Conservation (phyloP, 2,113 vertebrate species). For the Herpailurus yagouaroundi region DNA sequence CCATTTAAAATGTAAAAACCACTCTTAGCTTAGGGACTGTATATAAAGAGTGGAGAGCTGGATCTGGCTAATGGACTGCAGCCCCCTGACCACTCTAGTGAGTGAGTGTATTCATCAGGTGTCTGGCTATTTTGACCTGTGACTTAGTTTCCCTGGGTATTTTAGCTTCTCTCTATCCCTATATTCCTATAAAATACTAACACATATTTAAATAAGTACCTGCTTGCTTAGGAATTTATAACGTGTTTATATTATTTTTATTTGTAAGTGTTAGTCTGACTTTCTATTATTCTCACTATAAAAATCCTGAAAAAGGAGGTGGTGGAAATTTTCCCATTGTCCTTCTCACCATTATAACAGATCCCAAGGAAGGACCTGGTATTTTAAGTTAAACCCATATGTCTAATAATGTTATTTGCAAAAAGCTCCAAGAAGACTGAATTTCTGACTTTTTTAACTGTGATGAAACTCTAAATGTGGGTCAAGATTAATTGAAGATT, state of each 20-base stretch:
- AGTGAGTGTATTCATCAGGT: not conserved
- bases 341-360: not conserved
- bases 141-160: not conserved
- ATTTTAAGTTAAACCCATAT: not conserved
- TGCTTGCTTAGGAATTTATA: constrained; percentile 1
- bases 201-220: not conserved
- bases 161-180: not conserved
- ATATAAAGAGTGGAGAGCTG: not conserved
- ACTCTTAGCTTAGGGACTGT: not conserved
- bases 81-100: not conserved
- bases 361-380: not conserved
- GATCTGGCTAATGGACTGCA: not conserved
- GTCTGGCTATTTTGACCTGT: not conserved
- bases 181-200: not conserved
- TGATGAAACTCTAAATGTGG: not conserved
- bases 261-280: not conserved
- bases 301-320: not conserved
- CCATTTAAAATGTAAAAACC: not conserved
- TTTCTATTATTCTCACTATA: not conserved
- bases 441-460: not conserved
- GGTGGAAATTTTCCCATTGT: not conserved
- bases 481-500: not conserved
- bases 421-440: not conserved
- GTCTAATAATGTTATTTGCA: not conserved
- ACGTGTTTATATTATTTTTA: not conserved